Percentiles rank a stretch among this genome's conserved stretches.
phyloP scores from a whole-genome alignment of 2,797 vertebrate genomes.

The Sebastolobus alascanus region DNA sequence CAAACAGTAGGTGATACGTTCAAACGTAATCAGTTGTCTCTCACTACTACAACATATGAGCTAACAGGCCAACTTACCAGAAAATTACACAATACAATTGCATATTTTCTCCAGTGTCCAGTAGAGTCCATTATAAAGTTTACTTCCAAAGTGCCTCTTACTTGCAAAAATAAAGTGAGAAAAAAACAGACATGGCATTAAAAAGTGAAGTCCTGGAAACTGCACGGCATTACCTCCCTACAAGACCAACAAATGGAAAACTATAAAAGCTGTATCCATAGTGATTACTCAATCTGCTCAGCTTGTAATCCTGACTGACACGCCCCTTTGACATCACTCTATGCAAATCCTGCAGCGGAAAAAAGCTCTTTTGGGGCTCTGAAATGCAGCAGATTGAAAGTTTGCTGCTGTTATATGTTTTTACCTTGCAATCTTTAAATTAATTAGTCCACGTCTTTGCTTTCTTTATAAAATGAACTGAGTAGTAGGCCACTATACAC shows the following conservation, averaged over 20 bases:
- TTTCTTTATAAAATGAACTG: background rate
- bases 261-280: constrained; percentile 71
- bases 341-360: constrained; percentile 47
- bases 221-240: constrained; percentile 31
- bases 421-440: background rate
- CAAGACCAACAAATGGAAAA: constrained; percentile 51
- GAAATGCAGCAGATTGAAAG: constrained; percentile 15
- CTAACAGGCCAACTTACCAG: constrained; percentile 75
- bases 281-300: constrained; percentile 61
- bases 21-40: background rate
- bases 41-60: background rate
- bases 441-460: background rate
- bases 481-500: background rate
- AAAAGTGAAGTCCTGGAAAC: constrained; percentile 46
- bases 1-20: background rate
- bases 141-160: constrained; percentile 16
- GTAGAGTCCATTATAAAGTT: constrained; percentile 67
- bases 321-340: constrained; percentile 69
- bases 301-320: constrained; percentile 68
- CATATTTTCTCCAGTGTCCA: constrained; percentile 46
- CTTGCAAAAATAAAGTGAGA: constrained; percentile 15
- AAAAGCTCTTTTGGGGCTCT: background rate
- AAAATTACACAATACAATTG: constrained; percentile 52
- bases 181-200: constrained; percentile 20
- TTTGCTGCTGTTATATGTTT: background rate